These are phyloP conservation scores for Syritta pipiens DNA, from an alignment of 2,888 invertebrate genomes.

Conservation along the genomic window DNA sequence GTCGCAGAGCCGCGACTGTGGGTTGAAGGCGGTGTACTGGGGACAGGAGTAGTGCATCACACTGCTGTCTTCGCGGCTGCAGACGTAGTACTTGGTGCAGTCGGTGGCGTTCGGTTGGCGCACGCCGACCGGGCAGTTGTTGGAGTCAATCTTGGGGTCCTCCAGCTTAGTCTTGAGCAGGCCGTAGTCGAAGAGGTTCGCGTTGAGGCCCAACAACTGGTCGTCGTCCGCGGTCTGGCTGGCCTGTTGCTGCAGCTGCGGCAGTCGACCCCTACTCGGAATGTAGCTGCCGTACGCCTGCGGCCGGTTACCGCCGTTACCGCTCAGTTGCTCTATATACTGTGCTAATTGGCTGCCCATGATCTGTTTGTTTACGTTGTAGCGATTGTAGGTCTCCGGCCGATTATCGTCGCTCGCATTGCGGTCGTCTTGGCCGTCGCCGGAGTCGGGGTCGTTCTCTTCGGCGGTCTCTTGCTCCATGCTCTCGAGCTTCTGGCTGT, in stretches of 20 bases:
- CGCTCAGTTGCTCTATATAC: slow-evolving; percentile 54
- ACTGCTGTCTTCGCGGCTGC: slow-evolving; percentile 79
- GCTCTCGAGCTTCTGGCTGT: slow-evolving; percentile 76
- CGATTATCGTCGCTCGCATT: slow-evolving; percentile 26
- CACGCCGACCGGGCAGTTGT: slow-evolving; percentile 78
- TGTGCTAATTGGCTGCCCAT: slow-evolving; percentile 67
- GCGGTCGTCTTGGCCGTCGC: slow-evolving; percentile 50
- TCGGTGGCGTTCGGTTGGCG: slow-evolving; percentile 80
- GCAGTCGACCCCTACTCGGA: background rate
- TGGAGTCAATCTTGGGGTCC: slow-evolving; percentile 68
- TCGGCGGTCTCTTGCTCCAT: slow-evolving; percentile 71
- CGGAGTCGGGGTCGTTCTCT: slow-evolving; percentile 65
- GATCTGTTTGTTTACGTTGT: slow-evolving; percentile 59
- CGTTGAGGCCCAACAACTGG: slow-evolving; percentile 76
- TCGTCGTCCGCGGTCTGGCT: slow-evolving; percentile 58
- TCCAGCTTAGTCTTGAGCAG: slow-evolving; percentile 75
- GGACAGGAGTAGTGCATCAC: slow-evolving; percentile 80
- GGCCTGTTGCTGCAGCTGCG: background rate
- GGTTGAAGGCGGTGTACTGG: slow-evolving; percentile 80
- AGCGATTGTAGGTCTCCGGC: slow-evolving; percentile 51
- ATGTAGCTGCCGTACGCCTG: slow-evolving; percentile 18
- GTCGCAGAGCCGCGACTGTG: slow-evolving; percentile 79
- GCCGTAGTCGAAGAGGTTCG: slow-evolving; percentile 76
- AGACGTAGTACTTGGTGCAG: slow-evolving; percentile 80
- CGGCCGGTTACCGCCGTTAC: slow-evolving; percentile 29